Conservation (phyloP, 2,797 vertebrate species). For the Hydrophis major region DNA sequence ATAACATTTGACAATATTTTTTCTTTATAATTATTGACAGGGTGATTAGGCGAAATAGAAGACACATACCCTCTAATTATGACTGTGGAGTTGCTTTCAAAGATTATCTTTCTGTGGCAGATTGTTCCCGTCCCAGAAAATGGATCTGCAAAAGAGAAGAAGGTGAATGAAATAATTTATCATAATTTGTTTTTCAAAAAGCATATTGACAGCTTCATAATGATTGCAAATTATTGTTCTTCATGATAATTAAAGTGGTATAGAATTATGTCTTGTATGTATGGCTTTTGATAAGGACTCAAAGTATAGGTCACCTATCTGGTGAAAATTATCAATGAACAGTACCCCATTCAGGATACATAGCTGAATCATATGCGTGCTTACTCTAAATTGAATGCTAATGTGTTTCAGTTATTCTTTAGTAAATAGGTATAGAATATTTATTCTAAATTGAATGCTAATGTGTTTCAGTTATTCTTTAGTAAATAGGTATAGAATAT, state of each 20-base stretch:
- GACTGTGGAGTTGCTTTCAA: slow-evolving; percentile 38
- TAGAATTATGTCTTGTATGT: background rate
- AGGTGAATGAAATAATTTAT: slow-evolving; percentile 11
- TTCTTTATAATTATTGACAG: background rate
- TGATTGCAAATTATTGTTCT: background rate
- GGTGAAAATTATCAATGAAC: background rate
- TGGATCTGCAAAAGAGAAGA: slow-evolving; percentile 35
- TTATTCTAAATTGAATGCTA: background rate
- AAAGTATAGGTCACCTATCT: background rate
- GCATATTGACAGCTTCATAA: background rate
- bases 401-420: background rate
- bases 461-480: background rate
- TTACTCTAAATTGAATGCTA: background rate
- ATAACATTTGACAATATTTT: background rate
- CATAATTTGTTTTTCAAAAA: background rate
- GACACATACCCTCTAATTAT: background rate
- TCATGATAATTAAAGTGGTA: background rate
- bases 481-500: background rate
- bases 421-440: background rate
- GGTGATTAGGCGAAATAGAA: slow-evolving; percentile 21
- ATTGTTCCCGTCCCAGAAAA: slow-evolving; percentile 13
- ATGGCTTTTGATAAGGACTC: background rate
- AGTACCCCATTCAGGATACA: background rate
- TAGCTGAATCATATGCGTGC: background rate
- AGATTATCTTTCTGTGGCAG: slow-evolving; percentile 17